Base-by-base conservation (phyloP, 2,797 vertebrate species). In the Alfaro cultratus region DNA sequence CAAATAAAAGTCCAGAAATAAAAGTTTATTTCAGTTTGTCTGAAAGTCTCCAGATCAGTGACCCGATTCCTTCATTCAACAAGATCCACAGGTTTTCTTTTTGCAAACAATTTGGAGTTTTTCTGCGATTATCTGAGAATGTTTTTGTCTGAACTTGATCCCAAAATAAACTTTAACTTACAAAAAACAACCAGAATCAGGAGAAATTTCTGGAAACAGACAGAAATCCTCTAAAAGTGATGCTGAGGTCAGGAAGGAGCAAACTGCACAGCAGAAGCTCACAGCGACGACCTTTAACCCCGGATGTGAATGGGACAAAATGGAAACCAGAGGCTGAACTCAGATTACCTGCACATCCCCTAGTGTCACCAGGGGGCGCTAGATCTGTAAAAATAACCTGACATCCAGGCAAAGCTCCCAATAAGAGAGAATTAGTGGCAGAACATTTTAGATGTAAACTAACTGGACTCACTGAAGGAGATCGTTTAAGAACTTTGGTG, bases 1-100 rank as follows among this genome's bases (percentile, higher is more conserved):
- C 72, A 49, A 4, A 31, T 70, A 7, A 18, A 82, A 78, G 73
- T 78, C 72, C 51, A 78, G 76, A 75, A 80, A 79, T 74, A 7
- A 81, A 81, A n/a, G 49, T 89, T 91, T 84, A 91, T 87, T 88
- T 87, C 70, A 79, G 15, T 36, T 64, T 60, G 49, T 51, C 75
- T 46, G 45, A 45, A 45, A 13, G 2, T 11, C 10, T 45, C 43
- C 43, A 45, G 12, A 45, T 7, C 7, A 1, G 9, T 2, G 23
- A 72, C 64, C 18, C 73, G 3, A 13, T n/a, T 29, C 55, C 29
- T 16, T 31, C 57, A 60, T 16, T 31, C 57, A 60, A 29, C 57
- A 31, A 5, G 53, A 0, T 29, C 29, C n/a, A 13, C 13, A 8
- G 23, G 0, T 55, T 57, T 15, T 7, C 13, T 60, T 60, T 60